These are phyloP conservation scores for Athene cunicularia DNA, from an alignment of 2,113 vertebrate species.

Conservation along the genomic window DNA sequence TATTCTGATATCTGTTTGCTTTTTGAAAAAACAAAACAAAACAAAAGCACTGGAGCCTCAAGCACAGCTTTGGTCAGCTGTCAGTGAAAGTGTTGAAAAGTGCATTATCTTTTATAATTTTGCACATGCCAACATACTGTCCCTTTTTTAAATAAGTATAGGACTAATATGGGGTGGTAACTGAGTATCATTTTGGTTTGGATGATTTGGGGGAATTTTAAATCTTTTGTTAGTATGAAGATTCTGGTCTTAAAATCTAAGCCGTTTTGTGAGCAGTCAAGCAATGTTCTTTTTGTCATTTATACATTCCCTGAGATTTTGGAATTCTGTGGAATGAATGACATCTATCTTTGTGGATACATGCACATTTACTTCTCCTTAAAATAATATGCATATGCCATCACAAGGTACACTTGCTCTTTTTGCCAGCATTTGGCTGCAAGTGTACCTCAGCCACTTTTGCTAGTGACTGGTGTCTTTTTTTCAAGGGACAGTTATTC, in stretches of 20 bases:
- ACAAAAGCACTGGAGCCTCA: background rate
- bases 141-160: background rate
- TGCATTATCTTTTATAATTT: background rate
- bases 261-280: background rate
- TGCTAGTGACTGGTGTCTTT: background rate
- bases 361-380: background rate
- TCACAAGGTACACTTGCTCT: background rate
- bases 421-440: background rate
- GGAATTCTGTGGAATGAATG: background rate
- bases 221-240: background rate
- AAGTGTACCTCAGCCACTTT: background rate
- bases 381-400: background rate
- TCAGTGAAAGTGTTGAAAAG: background rate
- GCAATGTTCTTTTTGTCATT: background rate
- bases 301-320: background rate
- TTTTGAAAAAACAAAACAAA: background rate
- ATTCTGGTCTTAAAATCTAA: background rate
- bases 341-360: background rate
- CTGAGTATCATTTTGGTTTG: background rate
- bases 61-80: background rate
- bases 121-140: background rate
- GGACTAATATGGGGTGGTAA: background rate
- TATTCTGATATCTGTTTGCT: background rate
- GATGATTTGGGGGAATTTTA: background rate
- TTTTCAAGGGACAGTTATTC: background rate